These are phyloP conservation scores for Sisyra terminalis DNA, from an alignment of 2,888 invertebrate genomes.

Conservation along the genomic window DNA sequence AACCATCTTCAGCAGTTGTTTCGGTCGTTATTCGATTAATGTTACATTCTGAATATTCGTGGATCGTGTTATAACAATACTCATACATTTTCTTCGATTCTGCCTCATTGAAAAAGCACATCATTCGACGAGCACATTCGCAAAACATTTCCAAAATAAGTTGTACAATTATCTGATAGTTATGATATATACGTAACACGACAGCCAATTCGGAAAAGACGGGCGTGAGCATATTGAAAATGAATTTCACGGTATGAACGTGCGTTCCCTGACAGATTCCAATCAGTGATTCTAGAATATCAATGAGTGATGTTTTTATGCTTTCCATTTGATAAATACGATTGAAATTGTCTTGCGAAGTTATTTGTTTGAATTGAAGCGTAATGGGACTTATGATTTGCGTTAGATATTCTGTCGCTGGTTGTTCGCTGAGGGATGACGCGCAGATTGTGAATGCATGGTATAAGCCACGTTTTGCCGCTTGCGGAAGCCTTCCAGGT, in stretches of 20 bases:
- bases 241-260: slow-evolving; percentile 26
- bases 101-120: slow-evolving; percentile 41
- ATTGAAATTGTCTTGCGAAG: slow-evolving; percentile 34
- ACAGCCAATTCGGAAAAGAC: slow-evolving; percentile 49
- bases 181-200: slow-evolving; percentile 58
- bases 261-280: slow-evolving; percentile 50
- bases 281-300: slow-evolving; percentile 58
- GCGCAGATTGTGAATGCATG: slow-evolving; percentile 54
- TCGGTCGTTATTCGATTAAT: slow-evolving; percentile 42
- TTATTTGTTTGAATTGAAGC: slow-evolving; percentile 34
- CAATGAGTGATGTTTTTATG: slow-evolving; percentile 49
- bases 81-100: slow-evolving; percentile 49
- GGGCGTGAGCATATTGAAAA: slow-evolving; percentile 44
- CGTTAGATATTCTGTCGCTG: slow-evolving; percentile 18
- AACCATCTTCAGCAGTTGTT: slow-evolving; percentile 53
- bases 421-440: slow-evolving; percentile 24
- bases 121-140: slow-evolving; percentile 51
- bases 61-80: slow-evolving; percentile 48
- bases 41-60: slow-evolving; percentile 51
- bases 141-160: slow-evolving; percentile 56
- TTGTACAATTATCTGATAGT: slow-evolving; percentile 61
- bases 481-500: slow-evolving; percentile 34
- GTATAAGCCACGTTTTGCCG: slow-evolving; percentile 48
- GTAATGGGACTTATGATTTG: slow-evolving; percentile 29
- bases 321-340: slow-evolving; percentile 40